A percentile compares a stretch with the other conserved stretches of the same genome.
Evolutionary conservation across 2,888 invertebrate species (phyloP).

Genomic region (Hirtodrosophila trivittata): DNA sequence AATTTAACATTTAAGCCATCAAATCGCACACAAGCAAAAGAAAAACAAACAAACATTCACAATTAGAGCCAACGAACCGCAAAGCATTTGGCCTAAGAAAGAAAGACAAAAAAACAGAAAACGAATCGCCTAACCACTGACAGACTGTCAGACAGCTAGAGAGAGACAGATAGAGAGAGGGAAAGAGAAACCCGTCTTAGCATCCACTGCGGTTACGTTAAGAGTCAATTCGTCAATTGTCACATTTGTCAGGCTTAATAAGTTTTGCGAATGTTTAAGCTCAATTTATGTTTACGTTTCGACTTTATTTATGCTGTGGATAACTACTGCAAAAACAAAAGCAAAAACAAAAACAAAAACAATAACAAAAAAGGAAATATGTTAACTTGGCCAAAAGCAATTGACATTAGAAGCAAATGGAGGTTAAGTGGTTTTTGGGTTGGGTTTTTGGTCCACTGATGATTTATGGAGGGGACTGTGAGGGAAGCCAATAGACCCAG

Average conservation of each 20-base stretch:
- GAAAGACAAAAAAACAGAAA: not conserved
- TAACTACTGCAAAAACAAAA: slow-evolving; percentile 10
- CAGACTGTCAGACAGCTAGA: slow-evolving; percentile 8
- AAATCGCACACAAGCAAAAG: slow-evolving; percentile 15
- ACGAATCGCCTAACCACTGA: not conserved
- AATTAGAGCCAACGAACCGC: slow-evolving; percentile 41
- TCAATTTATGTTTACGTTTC: slow-evolving; percentile 65
- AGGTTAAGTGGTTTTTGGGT: slow-evolving; percentile 55
- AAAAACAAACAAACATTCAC: slow-evolving; percentile 1
- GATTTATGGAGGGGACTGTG: slow-evolving; percentile 34
- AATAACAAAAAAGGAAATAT: too few species aligned
- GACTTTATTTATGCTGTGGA: slow-evolving; percentile 34
- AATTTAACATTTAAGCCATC: slow-evolving; percentile 62
- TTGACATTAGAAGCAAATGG: slow-evolving; percentile 33
- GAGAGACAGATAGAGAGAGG: not conserved
- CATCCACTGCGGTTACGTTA: not conserved
- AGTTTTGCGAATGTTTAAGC: slow-evolving; percentile 64
- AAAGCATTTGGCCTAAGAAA: slow-evolving; percentile 18
- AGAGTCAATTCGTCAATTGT: slow-evolving; percentile 69
- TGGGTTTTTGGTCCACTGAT: slow-evolving; percentile 23
- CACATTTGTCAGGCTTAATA: slow-evolving; percentile 72
- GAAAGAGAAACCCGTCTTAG: slow-evolving; percentile 12
- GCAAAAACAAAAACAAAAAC: not conserved
- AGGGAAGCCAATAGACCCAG: not conserved
- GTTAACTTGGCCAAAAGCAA: slow-evolving; percentile 15